phyloP scores from a whole-genome alignment of 2,113 vertebrate genomes.

The Mystacornis crossleyi region DNA sequence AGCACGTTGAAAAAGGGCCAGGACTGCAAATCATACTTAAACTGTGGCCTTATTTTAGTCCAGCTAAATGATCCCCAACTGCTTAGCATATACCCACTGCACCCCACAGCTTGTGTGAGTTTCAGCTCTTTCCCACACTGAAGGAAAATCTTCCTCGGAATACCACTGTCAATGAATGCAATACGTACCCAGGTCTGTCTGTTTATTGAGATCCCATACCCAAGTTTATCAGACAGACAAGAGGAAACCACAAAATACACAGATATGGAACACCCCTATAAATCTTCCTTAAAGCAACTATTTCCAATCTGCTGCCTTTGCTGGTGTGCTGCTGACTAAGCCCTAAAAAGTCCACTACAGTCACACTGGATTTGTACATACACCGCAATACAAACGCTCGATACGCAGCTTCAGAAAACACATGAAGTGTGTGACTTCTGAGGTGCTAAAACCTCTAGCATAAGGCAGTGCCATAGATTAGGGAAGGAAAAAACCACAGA shows the following conservation, averaged over 20 bases:
- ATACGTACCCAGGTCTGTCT: neutral
- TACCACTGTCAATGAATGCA: accelerated
- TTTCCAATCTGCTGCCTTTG: neutral
- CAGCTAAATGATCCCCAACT: neutral
- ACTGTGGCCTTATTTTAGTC: neutral
- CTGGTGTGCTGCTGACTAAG: neutral
- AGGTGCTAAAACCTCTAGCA: neutral
- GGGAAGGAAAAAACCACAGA: neutral
- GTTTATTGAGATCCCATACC: neutral
- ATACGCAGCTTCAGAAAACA: neutral
- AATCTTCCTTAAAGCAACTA: neutral
- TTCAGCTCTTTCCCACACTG: neutral
- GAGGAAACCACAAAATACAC: neutral
- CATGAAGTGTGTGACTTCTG: neutral
- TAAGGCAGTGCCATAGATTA: neutral
- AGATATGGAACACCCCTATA: neutral
- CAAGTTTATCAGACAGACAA: neutral
- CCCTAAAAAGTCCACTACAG: neutral
- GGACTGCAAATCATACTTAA: neutral
- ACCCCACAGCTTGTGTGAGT: accelerated
- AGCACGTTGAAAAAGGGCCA: neutral
- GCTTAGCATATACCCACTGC: neutral
- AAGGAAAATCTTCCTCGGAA: neutral
- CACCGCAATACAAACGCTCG: neutral
- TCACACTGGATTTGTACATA: neutral